Percentiles rank a stretch among this genome's conserved stretches.
phyloP scores from a whole-genome alignment of 2,888 invertebrate genomes.

The Morpho deidamia region DNA sequence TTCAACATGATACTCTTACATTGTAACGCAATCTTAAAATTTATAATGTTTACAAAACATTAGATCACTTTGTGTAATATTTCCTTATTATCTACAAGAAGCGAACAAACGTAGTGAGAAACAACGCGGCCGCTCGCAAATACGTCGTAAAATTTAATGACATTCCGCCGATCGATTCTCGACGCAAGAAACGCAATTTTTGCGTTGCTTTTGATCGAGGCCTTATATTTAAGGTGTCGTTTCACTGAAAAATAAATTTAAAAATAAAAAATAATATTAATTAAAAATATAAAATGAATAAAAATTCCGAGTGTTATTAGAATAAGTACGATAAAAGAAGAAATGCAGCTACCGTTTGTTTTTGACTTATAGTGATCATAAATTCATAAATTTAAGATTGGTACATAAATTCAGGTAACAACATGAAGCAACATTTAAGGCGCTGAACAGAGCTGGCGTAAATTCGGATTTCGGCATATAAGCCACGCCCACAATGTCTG shows the following conservation, averaged over 20 bases:
- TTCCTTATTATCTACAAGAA: conserved; percentile 7
- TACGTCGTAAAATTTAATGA: conserved; percentile 68
- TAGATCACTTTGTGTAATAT: not conserved
- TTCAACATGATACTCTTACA: not conserved
- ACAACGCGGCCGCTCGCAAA: conserved; percentile 40
- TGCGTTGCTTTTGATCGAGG: conserved; percentile 50
- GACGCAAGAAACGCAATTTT: conserved; percentile 56
- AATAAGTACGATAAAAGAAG: too few relatives aligned
- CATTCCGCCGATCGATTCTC: conserved; percentile 44
- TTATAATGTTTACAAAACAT: not conserved
- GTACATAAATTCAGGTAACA: too few relatives aligned
- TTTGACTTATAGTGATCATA: too few relatives aligned
- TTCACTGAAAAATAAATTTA: conserved; percentile 13
- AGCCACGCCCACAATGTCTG: too few relatives aligned
- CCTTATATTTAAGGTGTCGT: conserved; percentile 44
- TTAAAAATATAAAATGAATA: too few relatives aligned
- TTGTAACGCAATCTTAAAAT: not conserved
- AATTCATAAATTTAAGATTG: too few relatives aligned
- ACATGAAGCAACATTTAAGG: too few relatives aligned
- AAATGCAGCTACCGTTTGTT: too few relatives aligned
- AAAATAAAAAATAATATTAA: too few relatives aligned
- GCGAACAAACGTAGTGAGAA: conserved; percentile 12
- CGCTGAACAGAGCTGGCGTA: too few relatives aligned
- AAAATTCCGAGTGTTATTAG: too few relatives aligned
- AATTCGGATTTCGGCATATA: too few relatives aligned